Conservation (phyloP, 2,797 vertebrate species). For the Sebastes oblongus region DNA sequence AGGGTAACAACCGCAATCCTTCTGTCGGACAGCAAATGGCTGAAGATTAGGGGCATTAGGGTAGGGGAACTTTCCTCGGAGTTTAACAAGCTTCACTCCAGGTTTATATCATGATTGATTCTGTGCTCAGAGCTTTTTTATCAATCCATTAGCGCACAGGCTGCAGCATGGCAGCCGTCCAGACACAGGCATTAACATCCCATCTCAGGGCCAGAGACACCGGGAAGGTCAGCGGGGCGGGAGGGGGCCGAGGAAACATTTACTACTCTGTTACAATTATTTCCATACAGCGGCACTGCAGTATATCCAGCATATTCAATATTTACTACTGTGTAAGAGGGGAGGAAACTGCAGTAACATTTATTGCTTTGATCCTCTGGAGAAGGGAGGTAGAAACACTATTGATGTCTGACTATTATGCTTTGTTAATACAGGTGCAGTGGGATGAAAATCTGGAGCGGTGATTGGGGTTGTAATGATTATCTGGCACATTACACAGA, state of each 20-base stretch:
- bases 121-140: constrained; percentile 75
- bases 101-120: constrained; percentile 80
- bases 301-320: constrained; percentile 35
- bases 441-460: neutral
- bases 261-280: constrained; percentile 55
- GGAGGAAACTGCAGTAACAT: neutral
- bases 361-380: constrained; percentile 7
- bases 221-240: constrained; percentile 66
- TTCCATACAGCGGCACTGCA: constrained; percentile 33
- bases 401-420: neutral
- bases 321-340: constrained; percentile 35
- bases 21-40: constrained; percentile 72
- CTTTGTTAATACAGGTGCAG: neutral
- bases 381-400: neutral
- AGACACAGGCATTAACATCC: constrained; percentile 73
- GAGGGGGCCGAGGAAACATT: constrained; percentile 60
- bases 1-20: constrained; percentile 53
- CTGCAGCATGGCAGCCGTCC: constrained; percentile 73
- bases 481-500: constrained; percentile 22
- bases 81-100: constrained; percentile 76
- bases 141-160: constrained; percentile 75
- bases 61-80: constrained; percentile 71
- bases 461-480: constrained; percentile 7
- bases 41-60: constrained; percentile 79
- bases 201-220: constrained; percentile 70